These are phyloP conservation scores for Chaenocephalus aceratus DNA, from an alignment of 2,113 vertebrate genomes.

Conservation along the genomic window DNA sequence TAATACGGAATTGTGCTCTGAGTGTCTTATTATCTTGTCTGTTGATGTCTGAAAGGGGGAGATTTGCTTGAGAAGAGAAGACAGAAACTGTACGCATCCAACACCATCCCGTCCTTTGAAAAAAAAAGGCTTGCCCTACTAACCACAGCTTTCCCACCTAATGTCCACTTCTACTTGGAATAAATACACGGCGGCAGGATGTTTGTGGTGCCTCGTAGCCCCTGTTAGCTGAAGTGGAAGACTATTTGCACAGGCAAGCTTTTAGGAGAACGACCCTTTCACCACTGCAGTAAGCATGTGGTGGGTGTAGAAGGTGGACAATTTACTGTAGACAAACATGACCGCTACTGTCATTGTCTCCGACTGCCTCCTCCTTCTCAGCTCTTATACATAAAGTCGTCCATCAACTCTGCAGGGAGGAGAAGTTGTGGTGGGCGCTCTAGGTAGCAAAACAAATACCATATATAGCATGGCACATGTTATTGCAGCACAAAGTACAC, in stretches of 20 bases:
- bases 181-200: conserved; percentile 95
- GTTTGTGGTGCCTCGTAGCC: conserved; percentile 91
- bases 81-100: conserved; percentile 93
- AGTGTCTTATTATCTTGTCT: conserved; percentile 99
- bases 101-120: conserved; percentile 85
- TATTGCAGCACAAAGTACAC: neutral
- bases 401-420: neutral
- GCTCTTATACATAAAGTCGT: conserved; percentile 28
- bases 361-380: conserved; percentile 51
- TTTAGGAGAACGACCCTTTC: conserved; percentile 85
- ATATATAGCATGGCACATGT: neutral
- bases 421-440: conserved; percentile 6
- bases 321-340: conserved; percentile 78
- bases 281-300: conserved; percentile 65
- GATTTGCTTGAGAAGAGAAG: conserved; percentile 94
- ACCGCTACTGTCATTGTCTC: conserved; percentile 71
- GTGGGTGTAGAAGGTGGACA: conserved; percentile 72
- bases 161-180: conserved; percentile 98
- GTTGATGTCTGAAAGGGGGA: conserved; percentile 99
- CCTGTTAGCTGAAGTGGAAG: conserved; percentile 95
- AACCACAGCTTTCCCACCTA: conserved; percentile 98
- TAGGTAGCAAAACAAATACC: conserved; percentile 12
- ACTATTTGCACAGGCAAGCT: conserved; percentile 92
- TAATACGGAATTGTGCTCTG: conserved; percentile 99
- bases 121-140: conserved; percentile 93